phyloP scores from a whole-genome alignment of 2,113 vertebrate genomes.

The Ranitomeya imitator region DNA sequence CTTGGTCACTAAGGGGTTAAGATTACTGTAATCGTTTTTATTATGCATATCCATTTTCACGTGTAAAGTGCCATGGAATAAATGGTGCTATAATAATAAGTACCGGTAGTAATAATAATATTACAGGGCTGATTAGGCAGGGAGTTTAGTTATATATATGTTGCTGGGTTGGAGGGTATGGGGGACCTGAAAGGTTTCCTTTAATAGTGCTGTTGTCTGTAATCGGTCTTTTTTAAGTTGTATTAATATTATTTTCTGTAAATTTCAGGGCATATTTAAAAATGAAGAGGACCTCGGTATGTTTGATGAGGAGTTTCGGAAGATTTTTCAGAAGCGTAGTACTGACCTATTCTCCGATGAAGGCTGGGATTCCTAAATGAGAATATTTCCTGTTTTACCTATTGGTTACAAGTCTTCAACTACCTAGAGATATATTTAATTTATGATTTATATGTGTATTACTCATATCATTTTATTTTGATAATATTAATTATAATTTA shows the following conservation, averaged over 20 bases:
- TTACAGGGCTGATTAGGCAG: too few species aligned
- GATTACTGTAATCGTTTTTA: too few species aligned
- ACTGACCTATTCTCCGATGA: constrained; percentile 65
- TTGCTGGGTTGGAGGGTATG: too few species aligned
- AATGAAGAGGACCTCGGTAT: constrained; percentile 79
- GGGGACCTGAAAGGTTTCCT: too few species aligned
- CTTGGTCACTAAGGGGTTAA: too few species aligned
- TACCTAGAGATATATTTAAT: neutral
- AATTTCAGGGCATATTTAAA: constrained; percentile 83
- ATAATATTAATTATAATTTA: neutral
- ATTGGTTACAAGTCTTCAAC: constrained; percentile 65
- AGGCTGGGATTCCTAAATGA: constrained; percentile 62
- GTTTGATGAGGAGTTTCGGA: constrained; percentile 86
- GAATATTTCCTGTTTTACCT: constrained; percentile 54
- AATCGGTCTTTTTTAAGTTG: neutral
- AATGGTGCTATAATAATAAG: too few species aligned
- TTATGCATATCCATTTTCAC: too few species aligned
- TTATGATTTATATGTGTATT: neutral
- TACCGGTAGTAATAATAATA: too few species aligned
- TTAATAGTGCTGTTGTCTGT: neutral
- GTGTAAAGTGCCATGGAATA: too few species aligned
- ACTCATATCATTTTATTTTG: neutral
- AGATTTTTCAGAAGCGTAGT: constrained; percentile 73
- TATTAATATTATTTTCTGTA: constrained; percentile 26
- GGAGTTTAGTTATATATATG: too few species aligned